Percentiles rank a stretch among this genome's conserved stretches.
These are phyloP conservation scores for Dolichomitus sp. DNA, from an alignment of 2,888 invertebrate species.

Conservation along the genomic window DNA sequence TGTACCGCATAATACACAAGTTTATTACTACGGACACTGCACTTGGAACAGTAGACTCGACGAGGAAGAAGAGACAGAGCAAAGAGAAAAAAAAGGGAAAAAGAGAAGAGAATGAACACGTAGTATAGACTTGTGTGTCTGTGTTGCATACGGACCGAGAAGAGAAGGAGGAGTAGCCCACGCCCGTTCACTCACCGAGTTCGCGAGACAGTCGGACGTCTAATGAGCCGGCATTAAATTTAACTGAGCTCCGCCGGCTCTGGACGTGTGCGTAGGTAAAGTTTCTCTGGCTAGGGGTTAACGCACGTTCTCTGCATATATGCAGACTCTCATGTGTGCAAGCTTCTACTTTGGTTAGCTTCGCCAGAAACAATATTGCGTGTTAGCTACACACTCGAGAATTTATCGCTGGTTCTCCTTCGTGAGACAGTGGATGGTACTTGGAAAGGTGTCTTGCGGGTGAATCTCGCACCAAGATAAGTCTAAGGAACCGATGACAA, in stretches of 20 bases:
- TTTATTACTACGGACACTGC: slow-evolving; percentile 62
- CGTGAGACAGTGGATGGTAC: slow-evolving; percentile 32
- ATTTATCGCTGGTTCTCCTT: slow-evolving; percentile 51
- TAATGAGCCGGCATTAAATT: slow-evolving; percentile 72
- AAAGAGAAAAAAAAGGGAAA: slow-evolving; percentile 14
- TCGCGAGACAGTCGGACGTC: slow-evolving; percentile 65
- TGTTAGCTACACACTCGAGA: slow-evolving; percentile 31
- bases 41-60: slow-evolving; percentile 22
- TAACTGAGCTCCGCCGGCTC: slow-evolving; percentile 62
- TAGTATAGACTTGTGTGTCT: slow-evolving; percentile 37
- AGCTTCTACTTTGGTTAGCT: slow-evolving; percentile 17
- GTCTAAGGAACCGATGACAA: slow-evolving; percentile 53
- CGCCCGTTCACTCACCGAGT: slow-evolving; percentile 66
- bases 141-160: slow-evolving; percentile 36
- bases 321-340: neutral
- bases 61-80: neutral
- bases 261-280: slow-evolving; percentile 65
- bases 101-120: slow-evolving; percentile 40
- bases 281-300: slow-evolving; percentile 42
- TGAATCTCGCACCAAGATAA: slow-evolving; percentile 9
- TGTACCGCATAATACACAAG: slow-evolving; percentile 66
- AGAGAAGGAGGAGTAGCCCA: slow-evolving; percentile 59
- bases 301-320: slow-evolving; percentile 29
- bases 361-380: slow-evolving; percentile 61
- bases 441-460: slow-evolving; percentile 38